Base-by-base conservation (phyloP, 2,888 invertebrate species). In the Drosophila atroscutellata region DNA sequence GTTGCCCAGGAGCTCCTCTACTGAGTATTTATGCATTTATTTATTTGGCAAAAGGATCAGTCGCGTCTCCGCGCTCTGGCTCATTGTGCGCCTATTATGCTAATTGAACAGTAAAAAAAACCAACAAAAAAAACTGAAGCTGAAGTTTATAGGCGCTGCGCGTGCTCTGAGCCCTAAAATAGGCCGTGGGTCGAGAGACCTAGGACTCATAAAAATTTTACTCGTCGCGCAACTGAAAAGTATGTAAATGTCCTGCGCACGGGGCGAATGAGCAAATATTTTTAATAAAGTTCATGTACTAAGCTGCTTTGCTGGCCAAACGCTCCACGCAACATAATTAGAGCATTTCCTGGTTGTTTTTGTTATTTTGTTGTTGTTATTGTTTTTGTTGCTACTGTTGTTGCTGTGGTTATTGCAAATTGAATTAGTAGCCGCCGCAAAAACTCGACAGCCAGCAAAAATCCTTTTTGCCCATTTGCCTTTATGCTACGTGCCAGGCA, bases 91-190 rank as follows among this genome's bases (percentile, higher is more conserved):
- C 78, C 88, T 83, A 91, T 90, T 91, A 90, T 90, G 91, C 90
- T 90, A 90, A 90, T 90, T 91, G 91, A 90, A 90, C 90, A 91
- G 91, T 87, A 90, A 86, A 86, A 86, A 75, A 75, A 78, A 30
- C 47, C 20, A 52, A 50, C 39, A 24, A 34, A 58, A 58, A 59
- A 70, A 45, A 20, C 42, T 57, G 52, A 49, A 70, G 84, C 71
- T 57, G 26, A 83, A 86, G 72, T 86, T 86, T 86, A 86, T 86
- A 86, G 90, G 77, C 86, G 26, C 51, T 30, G 75, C 77, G 90
- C 89, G 90, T 86, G 86, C 89, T 83, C 45, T 37, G 88, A 71
- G 66, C 73, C 70, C 76, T 60, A 56, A 80, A 85, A 72, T 58
- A 78, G 85, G 59, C 72, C 72, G 59, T 61, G 58, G 26, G 26